These are phyloP conservation scores for Brachyopa scutellaris DNA, from an alignment of 2,888 invertebrate genomes.

Conservation along the genomic window DNA sequence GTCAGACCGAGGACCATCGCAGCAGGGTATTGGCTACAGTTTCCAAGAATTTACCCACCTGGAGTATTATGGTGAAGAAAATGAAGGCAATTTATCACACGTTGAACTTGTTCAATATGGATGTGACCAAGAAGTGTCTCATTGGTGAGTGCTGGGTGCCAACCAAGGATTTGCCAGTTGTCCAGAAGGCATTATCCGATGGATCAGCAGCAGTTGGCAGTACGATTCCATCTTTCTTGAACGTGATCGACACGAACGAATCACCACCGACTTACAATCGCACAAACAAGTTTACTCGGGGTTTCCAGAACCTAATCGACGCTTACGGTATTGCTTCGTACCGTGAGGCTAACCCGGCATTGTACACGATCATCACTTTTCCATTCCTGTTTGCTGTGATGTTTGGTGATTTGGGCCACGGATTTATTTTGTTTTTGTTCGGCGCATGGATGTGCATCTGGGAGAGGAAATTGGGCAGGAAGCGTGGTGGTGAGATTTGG, in stretches of 20 bases:
- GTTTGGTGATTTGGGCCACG: slow-evolving; percentile 97
- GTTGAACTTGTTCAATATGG: slow-evolving; percentile 95
- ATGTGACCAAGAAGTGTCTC: slow-evolving; percentile 94
- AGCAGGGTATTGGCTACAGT: slow-evolving; percentile 92
- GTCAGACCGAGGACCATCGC: slow-evolving; percentile 93
- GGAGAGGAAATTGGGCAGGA: slow-evolving; percentile 89
- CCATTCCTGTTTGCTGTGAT: slow-evolving; percentile 96
- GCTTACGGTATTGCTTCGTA: slow-evolving; percentile 95
- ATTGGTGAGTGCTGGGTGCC: slow-evolving; percentile 97
- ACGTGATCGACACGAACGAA: slow-evolving; percentile 92
- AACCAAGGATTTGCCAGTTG: slow-evolving; percentile 86
- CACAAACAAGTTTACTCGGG: slow-evolving; percentile 89
- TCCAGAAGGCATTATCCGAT: slow-evolving; percentile 91
- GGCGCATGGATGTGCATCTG: slow-evolving; percentile 91
- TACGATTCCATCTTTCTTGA: slow-evolving; percentile 95
- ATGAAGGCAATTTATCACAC: slow-evolving; percentile 98
- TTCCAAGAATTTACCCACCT: slow-evolving; percentile 91
- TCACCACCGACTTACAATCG: slow-evolving; percentile 96
- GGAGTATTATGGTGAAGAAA: slow-evolving; percentile 92
- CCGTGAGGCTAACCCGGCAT: slow-evolving; percentile 93
- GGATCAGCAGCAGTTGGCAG: slow-evolving; percentile 94
- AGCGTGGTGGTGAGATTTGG: slow-evolving; percentile 94
- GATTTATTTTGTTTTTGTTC: slow-evolving; percentile 90
- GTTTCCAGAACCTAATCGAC: slow-evolving; percentile 95
- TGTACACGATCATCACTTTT: slow-evolving; percentile 94